Percentiles rank a stretch among this genome's conserved stretches.
Evolutionary conservation across 2,113 vertebrate genomes (phyloP).

Genomic region (Arenaria interpres): DNA sequence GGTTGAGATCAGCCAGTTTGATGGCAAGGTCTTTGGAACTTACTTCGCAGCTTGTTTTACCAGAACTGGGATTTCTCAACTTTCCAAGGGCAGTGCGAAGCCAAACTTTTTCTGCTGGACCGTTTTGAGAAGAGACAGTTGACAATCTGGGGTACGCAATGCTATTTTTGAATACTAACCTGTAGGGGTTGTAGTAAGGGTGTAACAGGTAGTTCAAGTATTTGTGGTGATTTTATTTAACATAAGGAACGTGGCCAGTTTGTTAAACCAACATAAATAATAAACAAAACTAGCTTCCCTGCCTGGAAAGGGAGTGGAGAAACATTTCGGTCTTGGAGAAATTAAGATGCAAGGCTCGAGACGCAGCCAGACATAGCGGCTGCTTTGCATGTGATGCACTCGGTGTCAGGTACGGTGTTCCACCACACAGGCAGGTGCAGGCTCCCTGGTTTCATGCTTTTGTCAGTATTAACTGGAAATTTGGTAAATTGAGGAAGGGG

Average conservation of each 20-base stretch:
- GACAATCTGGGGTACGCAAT: neutral
- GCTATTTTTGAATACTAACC: neutral
- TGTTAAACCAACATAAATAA: neutral
- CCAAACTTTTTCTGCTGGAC: neutral
- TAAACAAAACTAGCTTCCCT: neutral
- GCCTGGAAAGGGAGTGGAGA: neutral
- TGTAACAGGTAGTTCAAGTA: neutral
- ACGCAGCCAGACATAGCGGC: rapidly evolving
- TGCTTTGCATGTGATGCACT: neutral
- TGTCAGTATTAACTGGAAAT: neutral
- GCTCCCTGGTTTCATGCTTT: neutral
- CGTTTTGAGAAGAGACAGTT: neutral
- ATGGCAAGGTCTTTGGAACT: neutral
- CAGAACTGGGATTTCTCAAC: neutral
- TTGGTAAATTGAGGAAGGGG: neutral
- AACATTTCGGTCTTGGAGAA: neutral
- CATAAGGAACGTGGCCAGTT: neutral
- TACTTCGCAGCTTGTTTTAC: neutral
- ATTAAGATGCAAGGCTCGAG: neutral
- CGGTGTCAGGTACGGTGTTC: neutral
- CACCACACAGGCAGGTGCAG: neutral
- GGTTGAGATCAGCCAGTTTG: neutral
- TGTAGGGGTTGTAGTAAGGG: neutral
- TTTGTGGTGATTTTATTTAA: neutral
- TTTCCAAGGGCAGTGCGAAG: neutral